Base-by-base conservation (phyloP, 2,113 vertebrate species). In the Oceanites oceanicus region DNA sequence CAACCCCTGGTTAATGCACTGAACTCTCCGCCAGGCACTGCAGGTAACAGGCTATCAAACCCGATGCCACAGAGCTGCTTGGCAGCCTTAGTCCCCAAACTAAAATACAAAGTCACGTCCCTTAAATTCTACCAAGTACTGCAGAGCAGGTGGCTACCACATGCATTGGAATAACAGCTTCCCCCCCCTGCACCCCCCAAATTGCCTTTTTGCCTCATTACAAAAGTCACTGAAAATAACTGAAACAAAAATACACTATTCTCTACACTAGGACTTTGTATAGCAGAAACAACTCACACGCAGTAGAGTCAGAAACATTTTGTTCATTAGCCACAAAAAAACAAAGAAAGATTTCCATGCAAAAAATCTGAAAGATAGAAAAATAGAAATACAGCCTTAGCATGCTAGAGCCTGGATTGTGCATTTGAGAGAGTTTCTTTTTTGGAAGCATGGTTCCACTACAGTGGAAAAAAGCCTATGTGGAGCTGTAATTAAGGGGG, bases 261-360 rank as follows among this genome's bases (percentile, higher is more conserved):
- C 15, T 13, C 13, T 40, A 18, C 42, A 44, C 9, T 19, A 47
- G 13, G 13, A 44, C 15, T 25, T 65, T 26, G 11, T 78, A 26
- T 27, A 40, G 52, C 67, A 82, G 40, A 45, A 70, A 71, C 16
- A n/a, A 14, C 34, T 75, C 8, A 5, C 36, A 45, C 4, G 7
- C 0, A 0, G 3, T 8, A 18, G 5, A 22, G 20, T 14, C 5
- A 50, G 36, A 72, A 38, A 19, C 0, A 8, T 16, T 79, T 53
- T 75, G 10, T 74, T 73, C 22, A 17, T 56, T 74, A 65, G 16
- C 30, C 18, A 27, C 17, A 22, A 61, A 32, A 83, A 79, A 38
- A 20, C 22, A 50, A 42, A 19, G 42, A 50, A 42, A 19, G 42
- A 45, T 3, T 49, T 77, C 34, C 17, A 10, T 52, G 61, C 9